Evolutionary conservation across 2,113 vertebrate genomes (phyloP).

Genomic region (Rhinopomastus cyanomelas): DNA sequence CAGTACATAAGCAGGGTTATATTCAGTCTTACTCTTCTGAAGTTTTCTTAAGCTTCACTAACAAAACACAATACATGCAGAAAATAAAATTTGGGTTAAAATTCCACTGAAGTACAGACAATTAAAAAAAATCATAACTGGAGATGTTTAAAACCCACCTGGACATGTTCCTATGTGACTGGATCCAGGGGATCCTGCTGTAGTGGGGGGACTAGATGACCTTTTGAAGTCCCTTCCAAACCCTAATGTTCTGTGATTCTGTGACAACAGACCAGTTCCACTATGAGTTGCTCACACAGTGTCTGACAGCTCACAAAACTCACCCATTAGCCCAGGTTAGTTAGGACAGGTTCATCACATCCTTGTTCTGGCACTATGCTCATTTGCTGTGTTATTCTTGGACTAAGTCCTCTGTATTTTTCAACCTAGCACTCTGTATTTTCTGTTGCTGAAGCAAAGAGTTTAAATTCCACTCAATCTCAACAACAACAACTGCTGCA

Average conservation of each 20-base stretch:
- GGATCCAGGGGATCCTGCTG: too few relatives aligned
- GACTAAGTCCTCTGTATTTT: neutral
- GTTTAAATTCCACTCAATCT: neutral
- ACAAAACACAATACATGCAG: neutral
- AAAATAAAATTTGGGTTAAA: neutral
- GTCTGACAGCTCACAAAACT: neutral
- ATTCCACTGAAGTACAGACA: neutral
- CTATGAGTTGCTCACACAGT: neutral
- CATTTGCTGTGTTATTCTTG: neutral
- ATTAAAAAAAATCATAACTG: neutral
- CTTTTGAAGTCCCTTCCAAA: too few relatives aligned
- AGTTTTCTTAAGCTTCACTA: neutral
- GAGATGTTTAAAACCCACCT: too few relatives aligned
- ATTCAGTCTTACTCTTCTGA: neutral
- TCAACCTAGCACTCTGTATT: neutral
- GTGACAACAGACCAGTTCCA: neutral
- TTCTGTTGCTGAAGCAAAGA: neutral
- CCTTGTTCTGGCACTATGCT: neutral
- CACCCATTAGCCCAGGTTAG: neutral
- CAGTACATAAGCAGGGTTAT: neutral
- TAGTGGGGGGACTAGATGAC: too few relatives aligned
- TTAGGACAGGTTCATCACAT: neutral
- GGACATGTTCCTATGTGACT: too few relatives aligned
- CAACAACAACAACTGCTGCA: neutral
- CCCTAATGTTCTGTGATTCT: too few relatives aligned